phyloP scores from a whole-genome alignment of 1,140 invertebrate genomes.

The Drosophila repleta region DNA sequence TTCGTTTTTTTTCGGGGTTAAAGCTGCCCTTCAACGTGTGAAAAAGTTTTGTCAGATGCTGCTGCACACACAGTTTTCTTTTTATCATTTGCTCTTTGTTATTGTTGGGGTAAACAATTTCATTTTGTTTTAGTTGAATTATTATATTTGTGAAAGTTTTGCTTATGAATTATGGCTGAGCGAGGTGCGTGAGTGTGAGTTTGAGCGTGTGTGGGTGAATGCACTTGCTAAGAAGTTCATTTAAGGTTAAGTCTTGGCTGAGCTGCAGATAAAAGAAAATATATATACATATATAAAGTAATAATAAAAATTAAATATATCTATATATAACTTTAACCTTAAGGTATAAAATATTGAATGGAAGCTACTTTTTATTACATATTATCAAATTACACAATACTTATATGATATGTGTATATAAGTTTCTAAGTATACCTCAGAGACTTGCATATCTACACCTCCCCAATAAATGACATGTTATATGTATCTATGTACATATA shows the following conservation, averaged over 20 bases:
- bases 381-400: too few species aligned
- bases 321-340: background rate
- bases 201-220: constrained; percentile 22
- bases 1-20: background rate
- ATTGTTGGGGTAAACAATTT: constrained; percentile 25
- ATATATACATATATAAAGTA: background rate
- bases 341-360: background rate
- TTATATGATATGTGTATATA: too few species aligned
- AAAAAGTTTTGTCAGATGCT: constrained; percentile 44
- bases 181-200: background rate
- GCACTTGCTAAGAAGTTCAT: constrained; percentile 53
- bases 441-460: too few species aligned
- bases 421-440: too few species aligned
- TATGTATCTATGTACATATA: too few species aligned
- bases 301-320: background rate
- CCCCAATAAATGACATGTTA: too few species aligned
- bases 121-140: constrained; percentile 66
- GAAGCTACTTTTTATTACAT: too few species aligned
- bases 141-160: constrained; percentile 76
- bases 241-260: constrained; percentile 34
- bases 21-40: constrained; percentile 32
- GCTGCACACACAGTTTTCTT: constrained; percentile 34
- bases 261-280: background rate
- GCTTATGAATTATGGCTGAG: constrained; percentile 70
- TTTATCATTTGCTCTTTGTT: constrained; percentile 11